Percentiles rank a stretch among this genome's conserved stretches.
Evolutionary conservation across 2,113 vertebrate species (phyloP).

Genomic region (Xenopus laevis): DNA sequence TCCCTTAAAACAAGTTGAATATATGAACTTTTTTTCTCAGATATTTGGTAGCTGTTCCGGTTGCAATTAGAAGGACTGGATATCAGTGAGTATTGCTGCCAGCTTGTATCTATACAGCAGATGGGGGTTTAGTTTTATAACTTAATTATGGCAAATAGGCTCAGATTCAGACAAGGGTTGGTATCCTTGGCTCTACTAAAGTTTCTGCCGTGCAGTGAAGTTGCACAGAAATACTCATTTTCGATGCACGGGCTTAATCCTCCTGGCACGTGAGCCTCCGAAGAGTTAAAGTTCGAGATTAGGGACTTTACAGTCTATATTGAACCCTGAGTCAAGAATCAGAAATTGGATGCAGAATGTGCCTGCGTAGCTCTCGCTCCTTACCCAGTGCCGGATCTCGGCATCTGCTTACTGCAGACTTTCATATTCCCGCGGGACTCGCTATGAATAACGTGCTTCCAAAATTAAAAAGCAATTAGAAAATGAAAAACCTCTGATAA

Average conservation of each 20-base stretch:
- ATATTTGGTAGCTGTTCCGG: too few species aligned
- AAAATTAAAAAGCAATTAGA: constrained; percentile 44
- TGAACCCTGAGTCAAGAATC: constrained; percentile 3
- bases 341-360: background rate
- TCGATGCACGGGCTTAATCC: constrained; percentile 27
- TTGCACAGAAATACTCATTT: background rate
- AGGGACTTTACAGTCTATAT: constrained; percentile 1
- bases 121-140: too few species aligned
- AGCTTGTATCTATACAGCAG: too few species aligned
- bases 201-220: background rate
- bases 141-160: too few species aligned
- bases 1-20: too few species aligned
- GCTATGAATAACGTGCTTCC: constrained; percentile 34
- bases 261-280: background rate
- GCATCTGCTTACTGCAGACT: constrained; percentile 30
- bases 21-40: too few species aligned
- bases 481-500: constrained; percentile 28
- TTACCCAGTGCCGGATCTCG: background rate
- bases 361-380: background rate
- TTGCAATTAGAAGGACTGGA: too few species aligned
- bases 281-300: constrained; percentile 16
- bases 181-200: background rate
- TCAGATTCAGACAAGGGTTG: background rate
- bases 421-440: constrained; percentile 17
- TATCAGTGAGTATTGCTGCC: too few species aligned